A percentile compares a stretch with the other conserved stretches of the same genome.
phyloP scores from a whole-genome alignment of 2,888 invertebrate species.

The Aphidius colemani region DNA sequence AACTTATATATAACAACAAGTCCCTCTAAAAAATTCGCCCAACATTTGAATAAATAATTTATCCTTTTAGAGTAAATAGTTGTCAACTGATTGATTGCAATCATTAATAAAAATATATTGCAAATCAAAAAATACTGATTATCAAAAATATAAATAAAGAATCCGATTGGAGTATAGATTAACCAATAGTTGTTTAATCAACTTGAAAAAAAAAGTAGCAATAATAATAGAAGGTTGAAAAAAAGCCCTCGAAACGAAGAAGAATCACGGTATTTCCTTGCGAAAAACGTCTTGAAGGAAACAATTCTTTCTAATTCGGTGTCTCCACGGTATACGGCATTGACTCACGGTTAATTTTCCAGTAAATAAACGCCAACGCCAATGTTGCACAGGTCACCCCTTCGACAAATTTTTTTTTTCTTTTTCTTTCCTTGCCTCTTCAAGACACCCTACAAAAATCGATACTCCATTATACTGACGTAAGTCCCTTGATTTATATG shows the following conservation, averaged over 20 bases:
- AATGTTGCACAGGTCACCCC: conserved; percentile 25
- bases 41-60: too few relatives aligned
- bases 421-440: background rate
- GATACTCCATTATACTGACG: conserved; percentile 53
- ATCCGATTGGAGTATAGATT: background rate
- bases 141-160: background rate
- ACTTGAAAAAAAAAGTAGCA: background rate
- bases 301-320: conserved; percentile 36
- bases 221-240: background rate
- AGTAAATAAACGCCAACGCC: conserved; percentile 42
- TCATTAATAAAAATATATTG: background rate
- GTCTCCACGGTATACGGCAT: conserved; percentile 26
- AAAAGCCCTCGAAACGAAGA: conserved; percentile 19
- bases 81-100: background rate
- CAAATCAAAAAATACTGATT: background rate
- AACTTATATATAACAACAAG: too few relatives aligned
- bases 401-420: too few relatives aligned
- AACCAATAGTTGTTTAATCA: background rate
- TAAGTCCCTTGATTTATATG: conserved; percentile 50
- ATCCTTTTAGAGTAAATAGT: too few relatives aligned
- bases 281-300: conserved; percentile 29
- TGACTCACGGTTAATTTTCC: conserved; percentile 46
- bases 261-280: conserved; percentile 26
- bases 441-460: conserved; percentile 41
- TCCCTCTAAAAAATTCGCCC: too few relatives aligned